These are phyloP conservation scores for Dromas ardeola DNA, from an alignment of 2,113 vertebrate genomes.

Conservation along the genomic window DNA sequence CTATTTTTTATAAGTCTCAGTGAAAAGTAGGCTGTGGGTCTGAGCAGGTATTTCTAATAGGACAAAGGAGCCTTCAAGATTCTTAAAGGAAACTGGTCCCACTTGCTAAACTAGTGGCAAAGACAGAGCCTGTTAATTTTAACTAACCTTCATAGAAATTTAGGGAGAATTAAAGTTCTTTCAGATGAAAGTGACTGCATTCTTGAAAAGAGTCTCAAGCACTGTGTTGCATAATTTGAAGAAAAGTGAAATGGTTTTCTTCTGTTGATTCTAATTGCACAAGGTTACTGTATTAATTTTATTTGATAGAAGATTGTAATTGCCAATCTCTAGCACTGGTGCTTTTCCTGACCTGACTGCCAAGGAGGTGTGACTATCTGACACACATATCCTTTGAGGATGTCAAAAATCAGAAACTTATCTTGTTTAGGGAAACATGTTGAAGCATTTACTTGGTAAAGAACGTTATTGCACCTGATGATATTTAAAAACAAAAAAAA, in stretches of 20 bases:
- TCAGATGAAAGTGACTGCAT: background rate
- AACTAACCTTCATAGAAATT: background rate
- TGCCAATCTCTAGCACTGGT: background rate
- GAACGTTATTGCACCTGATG: rapidly evolving
- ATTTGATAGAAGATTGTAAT: background rate
- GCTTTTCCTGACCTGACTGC: background rate
- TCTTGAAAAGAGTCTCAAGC: background rate
- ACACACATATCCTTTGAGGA: background rate
- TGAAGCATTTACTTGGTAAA: background rate
- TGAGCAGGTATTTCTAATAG: background rate
- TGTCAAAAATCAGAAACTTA: background rate
- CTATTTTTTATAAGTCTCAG: background rate
- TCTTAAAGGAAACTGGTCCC: background rate
- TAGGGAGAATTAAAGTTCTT: background rate
- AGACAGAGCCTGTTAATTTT: background rate
- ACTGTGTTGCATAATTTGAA: background rate
- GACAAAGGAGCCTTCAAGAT: background rate
- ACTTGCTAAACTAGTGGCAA: background rate
- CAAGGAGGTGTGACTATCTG: background rate
- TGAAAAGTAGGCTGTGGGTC: background rate
- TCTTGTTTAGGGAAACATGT: background rate
- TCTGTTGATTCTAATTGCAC: background rate
- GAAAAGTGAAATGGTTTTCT: background rate
- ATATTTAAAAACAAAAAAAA: background rate
- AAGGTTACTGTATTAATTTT: background rate